Evolutionary conservation across 2,113 vertebrate genomes (phyloP).

Genomic region (Ornithorhynchus anatinus): DNA sequence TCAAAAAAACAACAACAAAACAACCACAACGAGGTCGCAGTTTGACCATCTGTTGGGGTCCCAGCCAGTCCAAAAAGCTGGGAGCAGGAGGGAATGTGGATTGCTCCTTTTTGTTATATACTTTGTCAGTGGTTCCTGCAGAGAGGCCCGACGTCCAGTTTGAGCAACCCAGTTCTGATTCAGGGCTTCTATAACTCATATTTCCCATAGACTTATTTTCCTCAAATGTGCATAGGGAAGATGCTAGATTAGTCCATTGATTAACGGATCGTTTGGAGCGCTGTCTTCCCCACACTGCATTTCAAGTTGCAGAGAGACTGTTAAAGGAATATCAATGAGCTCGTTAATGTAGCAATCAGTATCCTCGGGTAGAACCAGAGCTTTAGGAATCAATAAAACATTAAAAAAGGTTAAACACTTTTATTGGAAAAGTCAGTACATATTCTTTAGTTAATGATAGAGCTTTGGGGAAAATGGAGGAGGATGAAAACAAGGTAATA

Average conservation of each 20-base stretch:
- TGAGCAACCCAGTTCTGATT: no score
- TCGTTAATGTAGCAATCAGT: conserved; percentile 12
- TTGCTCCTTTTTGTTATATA: no score
- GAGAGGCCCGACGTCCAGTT: no score
- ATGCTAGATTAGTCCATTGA: neutral
- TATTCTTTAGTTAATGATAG: conserved; percentile 30
- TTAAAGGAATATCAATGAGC: conserved; percentile 23
- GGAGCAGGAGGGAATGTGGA: no score
- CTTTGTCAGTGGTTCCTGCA: no score
- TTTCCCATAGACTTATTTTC: neutral
- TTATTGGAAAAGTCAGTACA: conserved; percentile 16
- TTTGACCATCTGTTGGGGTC: no score
- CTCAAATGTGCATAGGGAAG: neutral
- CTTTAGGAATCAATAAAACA: conserved; percentile 45
- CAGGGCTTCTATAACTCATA: fast-evolving
- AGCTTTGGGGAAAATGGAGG: conserved; percentile 4
- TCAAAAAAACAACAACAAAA: no score
- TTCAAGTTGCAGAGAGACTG: neutral
- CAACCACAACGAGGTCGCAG: no score
- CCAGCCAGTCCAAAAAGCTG: no score
- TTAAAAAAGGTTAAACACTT: conserved; percentile 28
- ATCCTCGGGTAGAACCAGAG: neutral
- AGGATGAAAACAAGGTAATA: conserved; percentile 1
- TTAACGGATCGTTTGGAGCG: neutral
- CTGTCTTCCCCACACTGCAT: neutral